Evolutionary conservation across 2,113 vertebrate species (phyloP), one percentile per base, ranked within the genome.

Genomic region (Oceanodroma tethys): DNA sequence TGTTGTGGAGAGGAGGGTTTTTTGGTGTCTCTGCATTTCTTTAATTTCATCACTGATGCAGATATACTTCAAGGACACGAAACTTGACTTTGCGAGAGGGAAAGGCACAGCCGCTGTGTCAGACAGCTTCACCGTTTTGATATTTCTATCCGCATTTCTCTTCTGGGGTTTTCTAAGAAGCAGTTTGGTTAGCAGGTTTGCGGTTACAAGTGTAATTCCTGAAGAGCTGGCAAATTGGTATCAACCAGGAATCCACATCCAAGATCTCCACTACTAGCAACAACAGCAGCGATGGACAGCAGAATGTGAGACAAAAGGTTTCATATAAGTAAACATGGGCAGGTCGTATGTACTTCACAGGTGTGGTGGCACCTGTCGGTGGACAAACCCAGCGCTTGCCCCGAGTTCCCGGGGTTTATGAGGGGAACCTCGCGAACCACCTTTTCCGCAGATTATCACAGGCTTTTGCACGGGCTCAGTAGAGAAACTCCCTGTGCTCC

Each of bases 401-500:
- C 40, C 4, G 2, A 23, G 34, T 40, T 88, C 30, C 65, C 2
- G 2, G 55, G 43, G 11, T 80, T 92, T 90, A 60, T 9, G 17
- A 40, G 30, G 90, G 13, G 62, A 91, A 82, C 36, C 30, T 72
- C 0, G 0, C 1, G 3, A 86, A 30, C 12, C 0, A 2, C 36
- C 48, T 76, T 65, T 76, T 90, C 25, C 66, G 75, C 21, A 73
- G 62, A 67, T 67, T 45, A 68, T 60, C 36, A 59, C 27, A 45
- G 27, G 13, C 76, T 58, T 84, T 58, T 80, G 48, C 65, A 60
- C 34, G 45, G 66, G 48, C 43, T 88, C 70, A 78, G 56, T 3
- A 75, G 86, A 75, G 72, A 84, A 82, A 85, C 26, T 81, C 63
- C 70, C 26, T 21, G 45, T 19, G 36, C 48, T 91, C 70, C 45